Conservation (phyloP, 2,797 vertebrate species). For the Distichodus sexfasciatus region DNA sequence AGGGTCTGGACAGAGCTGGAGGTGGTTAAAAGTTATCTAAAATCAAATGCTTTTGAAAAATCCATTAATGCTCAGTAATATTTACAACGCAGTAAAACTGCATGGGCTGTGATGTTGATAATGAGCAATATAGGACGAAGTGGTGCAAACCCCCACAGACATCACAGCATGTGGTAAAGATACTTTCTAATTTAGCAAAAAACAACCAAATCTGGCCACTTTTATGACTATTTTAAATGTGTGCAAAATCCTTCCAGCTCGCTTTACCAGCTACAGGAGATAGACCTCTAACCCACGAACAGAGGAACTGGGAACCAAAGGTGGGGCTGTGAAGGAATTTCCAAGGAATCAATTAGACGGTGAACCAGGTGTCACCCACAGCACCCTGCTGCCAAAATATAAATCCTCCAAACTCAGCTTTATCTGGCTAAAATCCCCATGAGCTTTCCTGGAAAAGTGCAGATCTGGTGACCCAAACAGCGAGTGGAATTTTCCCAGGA, state of each 20-base stretch:
- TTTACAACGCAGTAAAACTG: not conserved
- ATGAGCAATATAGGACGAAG: not conserved
- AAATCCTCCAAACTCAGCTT: constrained; percentile 6
- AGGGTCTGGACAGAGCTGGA: not conserved
- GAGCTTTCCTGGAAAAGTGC: not conserved
- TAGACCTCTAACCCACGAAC: not conserved
- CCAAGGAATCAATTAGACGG: not conserved
- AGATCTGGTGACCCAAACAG: not conserved
- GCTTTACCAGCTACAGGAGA: not conserved
- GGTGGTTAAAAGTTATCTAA: not conserved
- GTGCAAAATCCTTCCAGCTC: not conserved
- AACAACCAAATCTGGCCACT: too few species aligned
- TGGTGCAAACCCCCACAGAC: not conserved
- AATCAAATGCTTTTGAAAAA: not conserved
- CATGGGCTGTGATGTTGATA: not conserved
- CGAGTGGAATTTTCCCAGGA: constrained; percentile 11
- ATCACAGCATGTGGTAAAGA: too few species aligned
- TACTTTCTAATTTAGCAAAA: too few species aligned
- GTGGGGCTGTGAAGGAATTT: not conserved
- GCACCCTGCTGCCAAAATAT: not conserved
- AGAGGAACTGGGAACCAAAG: not conserved
- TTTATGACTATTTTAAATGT: too few species aligned
- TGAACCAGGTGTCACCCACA: not conserved
- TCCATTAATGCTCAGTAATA: not conserved
- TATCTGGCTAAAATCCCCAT: not conserved